phyloP scores from a whole-genome alignment of 1,140 invertebrate species.

The Aculops lycopersici region DNA sequence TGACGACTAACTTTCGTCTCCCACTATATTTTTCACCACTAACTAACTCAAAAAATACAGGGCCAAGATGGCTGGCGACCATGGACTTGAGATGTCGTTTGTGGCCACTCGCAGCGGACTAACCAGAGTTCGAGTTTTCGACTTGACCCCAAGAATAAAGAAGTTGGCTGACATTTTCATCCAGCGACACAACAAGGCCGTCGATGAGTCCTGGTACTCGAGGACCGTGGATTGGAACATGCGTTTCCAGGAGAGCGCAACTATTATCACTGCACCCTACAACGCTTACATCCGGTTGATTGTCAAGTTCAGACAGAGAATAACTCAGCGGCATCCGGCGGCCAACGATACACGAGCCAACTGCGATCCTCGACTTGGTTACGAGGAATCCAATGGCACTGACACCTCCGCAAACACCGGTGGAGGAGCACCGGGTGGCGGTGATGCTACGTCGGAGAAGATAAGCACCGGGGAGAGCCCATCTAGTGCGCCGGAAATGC shows the following conservation, averaged over 20 bases:
- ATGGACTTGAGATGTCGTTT: constrained; percentile 44
- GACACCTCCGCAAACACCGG: no score
- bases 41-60: no score
- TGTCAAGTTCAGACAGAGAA: not conserved
- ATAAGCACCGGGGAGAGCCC: no score
- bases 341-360: no score
- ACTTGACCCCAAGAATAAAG: constrained; percentile 5
- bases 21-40: no score
- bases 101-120: constrained; percentile 59
- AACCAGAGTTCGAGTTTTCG: constrained; percentile 34
- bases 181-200: constrained; percentile 17
- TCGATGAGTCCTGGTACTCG: constrained; percentile 65
- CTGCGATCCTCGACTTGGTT: no score
- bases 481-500: no score
- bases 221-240: constrained; percentile 64
- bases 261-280: constrained; percentile 65
- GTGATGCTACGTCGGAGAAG: no score
- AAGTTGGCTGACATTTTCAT: not conserved
- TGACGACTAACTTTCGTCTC: no score
- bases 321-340: no score
- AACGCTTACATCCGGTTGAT: constrained; percentile 23
- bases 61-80: constrained; percentile 25
- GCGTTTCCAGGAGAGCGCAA: constrained; percentile 32
- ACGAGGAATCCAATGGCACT: not conserved
- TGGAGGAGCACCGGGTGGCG: not conserved